These are phyloP conservation scores for Eunapius fragilis DNA, from an alignment of 37 sponge, comb jelly and placozoan species.

Conservation along the genomic window DNA sequence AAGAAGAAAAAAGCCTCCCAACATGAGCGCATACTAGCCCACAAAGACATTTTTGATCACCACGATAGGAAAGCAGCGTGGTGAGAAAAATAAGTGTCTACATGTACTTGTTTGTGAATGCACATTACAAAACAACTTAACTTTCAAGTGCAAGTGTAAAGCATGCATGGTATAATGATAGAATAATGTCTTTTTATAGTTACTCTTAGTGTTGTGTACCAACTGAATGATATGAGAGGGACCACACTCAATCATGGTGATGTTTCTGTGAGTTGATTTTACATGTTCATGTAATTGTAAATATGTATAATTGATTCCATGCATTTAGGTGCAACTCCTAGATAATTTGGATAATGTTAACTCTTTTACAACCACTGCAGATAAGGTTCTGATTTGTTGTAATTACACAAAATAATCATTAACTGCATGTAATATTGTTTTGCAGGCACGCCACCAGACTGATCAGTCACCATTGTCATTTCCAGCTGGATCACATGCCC, in stretches of 20 bases:
- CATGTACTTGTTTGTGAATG: conserved; percentile 32
- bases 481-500: no score
- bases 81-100: conserved; percentile 11
- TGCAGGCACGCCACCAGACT: no score
- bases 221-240: background rate
- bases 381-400: no score
- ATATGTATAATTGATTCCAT: no score
- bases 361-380: no score
- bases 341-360: no score
- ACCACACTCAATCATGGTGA: background rate
- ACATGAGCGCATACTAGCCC: background rate
- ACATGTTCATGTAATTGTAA: conserved; percentile 21
- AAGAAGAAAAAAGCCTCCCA: background rate
- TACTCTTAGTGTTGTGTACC: background rate
- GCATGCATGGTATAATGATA: background rate
- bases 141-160: no score
- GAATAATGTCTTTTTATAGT: background rate
- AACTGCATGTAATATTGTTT: no score
- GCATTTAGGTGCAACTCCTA: no score
- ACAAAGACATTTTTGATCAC: background rate
- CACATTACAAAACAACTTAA: background rate
- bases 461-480: no score
- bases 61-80: background rate
- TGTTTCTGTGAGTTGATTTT: conserved; percentile 7
- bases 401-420: no score